Evolutionary conservation across 2,797 vertebrate species (phyloP), one percentile per base, ranked within the genome.

Genomic region (Rhodeus uyekii): DNA sequence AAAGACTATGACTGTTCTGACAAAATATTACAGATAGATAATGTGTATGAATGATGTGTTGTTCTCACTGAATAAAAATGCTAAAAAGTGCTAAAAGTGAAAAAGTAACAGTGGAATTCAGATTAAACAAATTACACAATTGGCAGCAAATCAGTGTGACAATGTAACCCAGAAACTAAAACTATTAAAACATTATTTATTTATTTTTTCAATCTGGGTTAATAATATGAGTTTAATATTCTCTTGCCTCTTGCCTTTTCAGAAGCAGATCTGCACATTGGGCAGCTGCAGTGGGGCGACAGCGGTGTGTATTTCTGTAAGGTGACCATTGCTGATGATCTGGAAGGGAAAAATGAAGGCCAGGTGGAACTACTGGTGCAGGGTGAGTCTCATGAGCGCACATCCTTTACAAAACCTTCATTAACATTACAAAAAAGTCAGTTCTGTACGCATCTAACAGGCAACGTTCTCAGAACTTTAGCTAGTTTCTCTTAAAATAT

Each of bases 221-320:
- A 63, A 19, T 32, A 50, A 14, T 14, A 34, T 67, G 10, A 14
- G 32, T 29, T 13, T 53, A 73, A 68, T 44, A 16, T 80, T n/a
- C 75, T 61, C 22, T 61, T 38, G 7, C 50, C 75, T 61, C 22
- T 61, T 38, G 7, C 50, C 36, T 34, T 50, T 91, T 82, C 91
- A 99, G 98, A 96, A 91, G 98, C 97, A 8, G 97, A 98, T 86
- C 94, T 99, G 86, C 95, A 96, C 63, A 98, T 99, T 39, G 96
- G 97, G 76, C 95, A 96, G 89, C 85, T 99, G 89, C 94, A 96
- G 93, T 99, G 98, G 98, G 98, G 98, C 8, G 98, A 99, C 94
- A 99, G 97, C 1, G 98, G 98, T 0, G 96, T 98, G 19, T 99
- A 99, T 87, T 96, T 96, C 92, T 99, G 98, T 76, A 95, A 97